Percentiles rank a stretch among this genome's conserved stretches.
Evolutionary conservation across 2,888 invertebrate species (phyloP).

Genomic region (Scrobipalpa atriplicella): DNA sequence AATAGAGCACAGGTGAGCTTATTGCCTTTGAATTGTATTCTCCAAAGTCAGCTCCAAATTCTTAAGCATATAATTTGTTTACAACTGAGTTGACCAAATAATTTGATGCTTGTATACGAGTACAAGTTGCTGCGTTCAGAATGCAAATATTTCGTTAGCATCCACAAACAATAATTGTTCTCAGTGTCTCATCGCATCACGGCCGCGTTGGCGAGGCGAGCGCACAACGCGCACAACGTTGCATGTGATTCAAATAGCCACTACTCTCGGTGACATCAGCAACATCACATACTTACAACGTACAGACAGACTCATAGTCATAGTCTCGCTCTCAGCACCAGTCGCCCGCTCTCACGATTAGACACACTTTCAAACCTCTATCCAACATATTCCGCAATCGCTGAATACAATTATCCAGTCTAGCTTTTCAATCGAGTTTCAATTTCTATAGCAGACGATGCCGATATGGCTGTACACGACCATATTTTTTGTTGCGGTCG

Average conservation of each 20-base stretch:
- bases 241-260: slow-evolving; percentile 46
- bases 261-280: slow-evolving; percentile 53
- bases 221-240: slow-evolving; percentile 21
- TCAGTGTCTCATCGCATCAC: slow-evolving; percentile 40
- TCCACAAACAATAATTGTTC: slow-evolving; percentile 42
- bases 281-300: slow-evolving; percentile 3
- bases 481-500: neutral
- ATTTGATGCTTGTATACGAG: neutral
- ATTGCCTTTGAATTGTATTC: neutral
- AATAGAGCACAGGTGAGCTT: slow-evolving; percentile 78
- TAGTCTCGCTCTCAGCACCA: neutral
- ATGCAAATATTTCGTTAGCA: slow-evolving; percentile 17
- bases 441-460: neutral
- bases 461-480: neutral
- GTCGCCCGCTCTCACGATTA: slow-evolving; percentile 26
- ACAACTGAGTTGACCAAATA: neutral
- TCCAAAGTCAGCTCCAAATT: neutral
- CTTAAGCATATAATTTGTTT: neutral
- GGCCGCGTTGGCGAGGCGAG: slow-evolving; percentile 9
- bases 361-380: slow-evolving; percentile 29
- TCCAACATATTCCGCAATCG: slow-evolving; percentile 10
- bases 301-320: slow-evolving; percentile 4
- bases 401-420: slow-evolving; percentile 9
- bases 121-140: slow-evolving; percentile 23
- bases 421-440: slow-evolving; percentile 6